Base-by-base conservation (phyloP, 35 echinoderm and acorn worm genomes). In the Eucidaris tribuloides region DNA sequence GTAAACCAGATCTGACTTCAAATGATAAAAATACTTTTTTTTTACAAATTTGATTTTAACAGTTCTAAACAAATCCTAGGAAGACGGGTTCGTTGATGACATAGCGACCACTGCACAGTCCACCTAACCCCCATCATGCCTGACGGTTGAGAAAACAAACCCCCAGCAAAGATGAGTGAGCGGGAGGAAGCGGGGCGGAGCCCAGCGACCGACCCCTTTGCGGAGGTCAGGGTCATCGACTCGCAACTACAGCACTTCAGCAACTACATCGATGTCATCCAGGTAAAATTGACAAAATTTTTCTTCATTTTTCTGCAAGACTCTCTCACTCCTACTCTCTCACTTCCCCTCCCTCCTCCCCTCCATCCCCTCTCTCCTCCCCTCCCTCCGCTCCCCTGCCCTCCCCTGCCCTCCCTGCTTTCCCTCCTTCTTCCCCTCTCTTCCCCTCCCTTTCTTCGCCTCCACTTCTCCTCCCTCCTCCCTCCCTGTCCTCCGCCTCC, bases 161-260 rank as follows among this genome's bases (percentile, higher is more conserved):
- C 17, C 34, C 68, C 34, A 74, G 35, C n/a, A n/a, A n/a, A n/a
- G 35, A 74, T 74, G 68, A 74, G 35, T 27, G 68, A 74, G 37
- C 68, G n/a, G 28, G 44, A 40, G 68, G 68, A 74, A 74, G 33
- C 28, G 24, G 68, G 68, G 68, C n/a, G n/a, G n/a, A 74, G 68
- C 44, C 68, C 68, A 22, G 41, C 68, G 22, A 40, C 68, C 24
- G 94, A 88, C 29, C 59, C 88, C 57, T 91, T 89, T 34, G 86
- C 96, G 5, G 96, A 99, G 74, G 96, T 99, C 31, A 89, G 85
- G 11, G 96, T 99, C 87, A 99, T 99, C 45, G 96, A 99, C 83
- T 99, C 96, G 4, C 96, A 99, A 80, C 87, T 93, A 18, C 87
- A 99, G 62, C 90, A 99, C 80, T 99, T 99, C 72, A 88, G 96